A percentile compares a stretch with the other conserved stretches of the same genome.
phyloP scores from a whole-genome alignment of 2,888 invertebrate species.

The Hetaerina titia region DNA sequence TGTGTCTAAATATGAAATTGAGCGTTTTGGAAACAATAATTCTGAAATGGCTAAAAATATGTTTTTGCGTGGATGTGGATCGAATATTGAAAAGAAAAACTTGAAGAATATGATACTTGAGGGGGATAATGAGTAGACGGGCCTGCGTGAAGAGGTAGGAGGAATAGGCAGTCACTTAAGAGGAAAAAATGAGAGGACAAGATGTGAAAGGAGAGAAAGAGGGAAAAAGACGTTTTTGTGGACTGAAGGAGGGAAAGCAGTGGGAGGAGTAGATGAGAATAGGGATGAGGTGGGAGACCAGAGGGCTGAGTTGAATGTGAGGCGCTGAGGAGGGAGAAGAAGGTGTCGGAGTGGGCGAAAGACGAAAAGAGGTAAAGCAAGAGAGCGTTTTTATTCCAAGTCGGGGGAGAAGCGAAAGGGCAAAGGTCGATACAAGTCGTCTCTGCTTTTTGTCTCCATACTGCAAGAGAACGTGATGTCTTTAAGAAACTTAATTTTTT shows the following conservation, averaged over 20 bases:
- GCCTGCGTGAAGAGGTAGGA: neutral
- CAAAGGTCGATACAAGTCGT: constrained; percentile 41
- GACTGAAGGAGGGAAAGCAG: neutral
- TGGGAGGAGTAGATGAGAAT: neutral
- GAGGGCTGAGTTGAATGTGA: neutral
- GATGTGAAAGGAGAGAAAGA: neutral
- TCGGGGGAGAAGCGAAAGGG: constrained; percentile 1
- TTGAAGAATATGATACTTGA: too few relatives aligned
- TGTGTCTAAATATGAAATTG: too few relatives aligned
- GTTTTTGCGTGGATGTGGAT: too few relatives aligned
- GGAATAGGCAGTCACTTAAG: neutral
- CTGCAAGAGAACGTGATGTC: neutral
- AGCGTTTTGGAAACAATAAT: too few relatives aligned
- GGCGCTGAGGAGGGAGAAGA: neutral
- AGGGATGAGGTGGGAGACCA: neutral
- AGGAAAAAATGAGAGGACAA: neutral
- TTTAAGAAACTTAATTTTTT: neutral
- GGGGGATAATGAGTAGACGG: neutral
- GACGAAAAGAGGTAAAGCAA: neutral
- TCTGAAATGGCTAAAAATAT: too few relatives aligned
- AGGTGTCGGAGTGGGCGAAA: neutral
- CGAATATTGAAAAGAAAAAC: too few relatives aligned
- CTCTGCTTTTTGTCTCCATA: neutral
- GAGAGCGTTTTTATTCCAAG: neutral
- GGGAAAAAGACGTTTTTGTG: neutral